phyloP scores from a whole-genome alignment of 1,140 invertebrate genomes.

The Lucilia cuprina region DNA sequence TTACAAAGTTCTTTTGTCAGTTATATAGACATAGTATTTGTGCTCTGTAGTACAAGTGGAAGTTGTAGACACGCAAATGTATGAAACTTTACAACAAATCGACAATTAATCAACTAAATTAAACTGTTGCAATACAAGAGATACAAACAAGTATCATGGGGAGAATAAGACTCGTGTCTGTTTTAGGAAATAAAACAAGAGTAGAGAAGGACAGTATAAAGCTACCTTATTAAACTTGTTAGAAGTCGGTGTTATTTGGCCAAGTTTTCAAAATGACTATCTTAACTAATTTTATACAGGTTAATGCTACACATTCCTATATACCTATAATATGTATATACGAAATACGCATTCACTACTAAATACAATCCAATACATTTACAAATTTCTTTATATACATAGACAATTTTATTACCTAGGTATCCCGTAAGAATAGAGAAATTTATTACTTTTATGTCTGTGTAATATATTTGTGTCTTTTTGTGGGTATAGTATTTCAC shows the following conservation, averaged over 20 bases:
- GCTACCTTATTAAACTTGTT: background rate
- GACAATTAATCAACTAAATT: conserved; percentile 32
- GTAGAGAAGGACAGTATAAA: background rate
- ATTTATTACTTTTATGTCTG: background rate
- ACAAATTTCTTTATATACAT: background rate
- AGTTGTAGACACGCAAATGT: background rate
- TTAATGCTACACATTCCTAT: background rate
- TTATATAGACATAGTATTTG: background rate
- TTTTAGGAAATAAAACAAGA: background rate
- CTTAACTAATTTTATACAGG: background rate
- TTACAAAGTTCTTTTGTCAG: background rate
- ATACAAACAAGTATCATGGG: background rate
- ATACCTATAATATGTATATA: background rate
- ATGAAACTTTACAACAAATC: conserved; percentile 22
- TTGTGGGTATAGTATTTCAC: background rate
- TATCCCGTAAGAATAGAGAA: background rate
- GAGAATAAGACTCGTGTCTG: background rate
- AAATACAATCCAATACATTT: background rate
- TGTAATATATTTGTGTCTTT: background rate
- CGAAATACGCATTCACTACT: background rate
- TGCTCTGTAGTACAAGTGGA: background rate
- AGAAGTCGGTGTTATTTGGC: background rate
- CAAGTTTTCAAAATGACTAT: background rate
- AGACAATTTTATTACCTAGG: background rate
- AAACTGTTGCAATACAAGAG: conserved; percentile 26